Evolutionary conservation across 1,140 invertebrate genomes (phyloP), one percentile per base, ranked within the genome.

Genomic region (Brachionus sp.): DNA sequence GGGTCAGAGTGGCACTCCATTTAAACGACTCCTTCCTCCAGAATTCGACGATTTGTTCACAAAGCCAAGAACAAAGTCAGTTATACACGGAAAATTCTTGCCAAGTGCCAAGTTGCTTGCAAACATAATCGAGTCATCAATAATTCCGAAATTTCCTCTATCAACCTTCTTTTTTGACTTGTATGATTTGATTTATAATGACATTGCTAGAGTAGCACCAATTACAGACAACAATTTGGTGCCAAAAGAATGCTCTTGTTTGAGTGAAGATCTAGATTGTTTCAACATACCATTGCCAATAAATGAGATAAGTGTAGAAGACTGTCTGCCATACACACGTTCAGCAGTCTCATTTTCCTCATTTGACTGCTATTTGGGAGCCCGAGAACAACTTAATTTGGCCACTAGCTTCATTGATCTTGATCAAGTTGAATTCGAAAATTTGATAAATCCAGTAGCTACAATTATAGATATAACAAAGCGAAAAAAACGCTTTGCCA

Each of bases 341-440:
- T 70, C 68, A 39, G 68, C 68, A 70, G 68, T 44, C 5, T 37
- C 68, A 16, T 39, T 70, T 12, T 16, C 6, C n/a, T 19, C 25
- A 16, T 44, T 44, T 7, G 75, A 77, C 75, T 77, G 75, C 39
- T 33, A 77, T 35, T 16, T 62, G 2, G 39, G 25, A 12, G 29
- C 78, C 12, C 53, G 91, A 77, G 91, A 92, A 83, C 87, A 95
- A 92, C 85, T 95, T 29, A 93, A 93, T 5, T 91, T 91, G 13
- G 92, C 95, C 0, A 95, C 94, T 10, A 91, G 93, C 2, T 96
- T 91, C 86, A 89, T 96, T 89, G 95, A 97, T 86, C 90, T 93
- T 13, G 39, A 44, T 23, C 68, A 70, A n/a, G 25, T 70, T 44
- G 13, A 70, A n/a, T 16, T 37, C 16, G 35, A 37, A 7, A 25